A percentile compares a stretch with the other conserved stretches of the same genome.
These are phyloP conservation scores for Sorex fumeus DNA, from an alignment of 2,113 vertebrate species.

Conservation along the genomic window DNA sequence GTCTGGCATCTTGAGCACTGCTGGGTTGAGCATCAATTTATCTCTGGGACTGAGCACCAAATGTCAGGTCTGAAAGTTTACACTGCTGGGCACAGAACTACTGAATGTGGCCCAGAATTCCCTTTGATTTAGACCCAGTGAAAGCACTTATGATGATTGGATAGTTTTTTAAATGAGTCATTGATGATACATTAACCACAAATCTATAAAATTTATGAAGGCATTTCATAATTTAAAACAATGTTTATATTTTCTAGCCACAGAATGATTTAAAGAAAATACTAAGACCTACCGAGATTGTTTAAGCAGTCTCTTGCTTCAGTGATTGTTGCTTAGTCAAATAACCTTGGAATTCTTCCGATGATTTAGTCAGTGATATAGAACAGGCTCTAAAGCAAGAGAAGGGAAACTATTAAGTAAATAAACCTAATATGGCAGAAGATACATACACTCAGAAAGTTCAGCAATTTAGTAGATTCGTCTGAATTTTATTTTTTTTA, in stretches of 20 bases:
- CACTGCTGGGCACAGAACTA: no score
- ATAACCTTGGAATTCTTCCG: constrained; percentile 26
- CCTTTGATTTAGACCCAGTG: no score
- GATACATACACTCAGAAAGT: constrained; percentile 57
- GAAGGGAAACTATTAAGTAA: constrained; percentile 73
- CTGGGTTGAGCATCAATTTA: no score
- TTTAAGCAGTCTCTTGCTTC: constrained; percentile 46
- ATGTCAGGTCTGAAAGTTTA: no score
- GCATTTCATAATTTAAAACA: constrained; percentile 38
- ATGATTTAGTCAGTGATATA: constrained; percentile 62
- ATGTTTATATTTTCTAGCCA: not conserved
- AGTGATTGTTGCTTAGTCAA: not conserved
- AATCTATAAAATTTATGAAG: not conserved
- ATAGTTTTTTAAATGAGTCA: not conserved
- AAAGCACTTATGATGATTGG: not conserved
- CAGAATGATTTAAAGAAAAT: constrained; percentile 14
- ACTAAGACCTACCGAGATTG: not conserved
- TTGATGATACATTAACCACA: constrained; percentile 24
- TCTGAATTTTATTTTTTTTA: constrained; percentile 69
- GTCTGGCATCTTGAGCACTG: no score
- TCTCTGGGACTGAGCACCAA: no score
- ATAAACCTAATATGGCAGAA: constrained; percentile 73
- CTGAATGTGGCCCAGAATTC: no score
- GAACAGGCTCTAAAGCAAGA: constrained; percentile 62
- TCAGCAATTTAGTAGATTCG: constrained; percentile 74